Evolutionary conservation across 2,888 invertebrate species (phyloP).

Genomic region (Geophilus truncorum): DNA sequence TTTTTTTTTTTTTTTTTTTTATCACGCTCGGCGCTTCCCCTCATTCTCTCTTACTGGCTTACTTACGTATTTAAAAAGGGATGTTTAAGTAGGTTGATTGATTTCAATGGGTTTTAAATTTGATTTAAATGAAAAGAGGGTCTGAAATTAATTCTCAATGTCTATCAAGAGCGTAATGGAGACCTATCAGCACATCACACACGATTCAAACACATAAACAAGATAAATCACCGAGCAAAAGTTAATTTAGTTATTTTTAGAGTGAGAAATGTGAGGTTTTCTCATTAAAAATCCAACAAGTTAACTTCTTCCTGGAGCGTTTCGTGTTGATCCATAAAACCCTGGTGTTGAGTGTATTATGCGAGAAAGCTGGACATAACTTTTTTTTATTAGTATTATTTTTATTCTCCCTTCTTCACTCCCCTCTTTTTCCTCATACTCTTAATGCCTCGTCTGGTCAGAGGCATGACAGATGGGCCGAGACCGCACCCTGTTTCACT

Average conservation of each 20-base stretch:
- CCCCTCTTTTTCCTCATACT: neutral
- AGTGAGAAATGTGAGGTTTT: too few species aligned
- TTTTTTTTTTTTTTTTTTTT: neutral
- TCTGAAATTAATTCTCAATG: neutral
- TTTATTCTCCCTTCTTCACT: neutral
- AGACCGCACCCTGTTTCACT: neutral
- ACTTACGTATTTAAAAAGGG: neutral
- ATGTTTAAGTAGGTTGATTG: neutral
- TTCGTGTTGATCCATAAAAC: neutral
- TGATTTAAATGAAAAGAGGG: neutral
- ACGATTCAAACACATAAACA: too few species aligned
- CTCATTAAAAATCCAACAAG: too few species aligned
- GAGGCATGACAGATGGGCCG: neutral
- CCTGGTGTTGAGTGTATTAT: neutral
- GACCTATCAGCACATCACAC: too few species aligned
- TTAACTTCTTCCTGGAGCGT: too few species aligned
- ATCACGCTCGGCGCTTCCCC: too few species aligned
- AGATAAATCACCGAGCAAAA: too few species aligned
- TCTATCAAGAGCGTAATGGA: too few species aligned
- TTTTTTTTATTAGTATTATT: neutral
- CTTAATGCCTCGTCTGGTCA: neutral
- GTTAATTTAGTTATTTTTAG: too few species aligned
- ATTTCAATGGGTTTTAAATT: neutral
- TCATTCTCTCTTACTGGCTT: neutral
- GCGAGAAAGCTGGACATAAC: neutral